Percentiles rank a stretch among this genome's conserved stretches.
Conservation (phyloP, 2,797 vertebrate species). For the Sebastes umbrosus region DNA sequence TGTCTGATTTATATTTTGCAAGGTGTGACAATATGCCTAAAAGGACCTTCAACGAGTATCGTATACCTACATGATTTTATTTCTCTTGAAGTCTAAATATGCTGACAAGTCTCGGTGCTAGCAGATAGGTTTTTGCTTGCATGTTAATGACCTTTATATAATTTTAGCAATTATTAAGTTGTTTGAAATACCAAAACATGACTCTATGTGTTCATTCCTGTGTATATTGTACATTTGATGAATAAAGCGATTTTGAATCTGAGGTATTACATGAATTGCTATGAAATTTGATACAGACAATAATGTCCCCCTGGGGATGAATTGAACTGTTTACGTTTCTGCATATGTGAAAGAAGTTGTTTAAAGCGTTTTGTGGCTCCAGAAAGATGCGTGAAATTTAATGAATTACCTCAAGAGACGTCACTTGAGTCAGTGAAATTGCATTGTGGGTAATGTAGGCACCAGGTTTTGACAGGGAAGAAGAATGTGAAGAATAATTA, state of each 20-base stretch:
- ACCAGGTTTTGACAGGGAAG: not conserved
- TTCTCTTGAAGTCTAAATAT: constrained; percentile 20
- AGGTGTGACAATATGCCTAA: constrained; percentile 32
- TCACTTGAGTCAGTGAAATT: not conserved
- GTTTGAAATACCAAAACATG: not conserved
- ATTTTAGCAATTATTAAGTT: not conserved
- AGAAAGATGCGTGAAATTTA: not conserved
- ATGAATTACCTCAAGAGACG: not conserved
- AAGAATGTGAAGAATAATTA: not conserved
- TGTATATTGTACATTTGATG: not conserved
- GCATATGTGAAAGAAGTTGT: not conserved
- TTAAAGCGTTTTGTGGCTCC: not conserved
- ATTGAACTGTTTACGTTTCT: not conserved
- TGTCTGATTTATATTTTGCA: constrained; percentile 46
- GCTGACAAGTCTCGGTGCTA: constrained; percentile 14
- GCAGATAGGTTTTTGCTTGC: not conserved
- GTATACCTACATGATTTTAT: not conserved
- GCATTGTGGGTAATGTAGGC: not conserved
- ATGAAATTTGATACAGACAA: not conserved
- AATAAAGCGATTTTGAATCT: not conserved
- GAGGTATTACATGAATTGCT: not conserved
- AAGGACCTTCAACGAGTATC: constrained; percentile 13
- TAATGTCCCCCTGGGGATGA: not conserved
- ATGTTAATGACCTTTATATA: not conserved
- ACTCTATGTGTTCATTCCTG: not conserved